Percentiles rank a stretch among this genome's conserved stretches.
These are phyloP conservation scores for Tringa solitaria DNA, from an alignment of 2,113 vertebrate genomes.

Conservation along the genomic window DNA sequence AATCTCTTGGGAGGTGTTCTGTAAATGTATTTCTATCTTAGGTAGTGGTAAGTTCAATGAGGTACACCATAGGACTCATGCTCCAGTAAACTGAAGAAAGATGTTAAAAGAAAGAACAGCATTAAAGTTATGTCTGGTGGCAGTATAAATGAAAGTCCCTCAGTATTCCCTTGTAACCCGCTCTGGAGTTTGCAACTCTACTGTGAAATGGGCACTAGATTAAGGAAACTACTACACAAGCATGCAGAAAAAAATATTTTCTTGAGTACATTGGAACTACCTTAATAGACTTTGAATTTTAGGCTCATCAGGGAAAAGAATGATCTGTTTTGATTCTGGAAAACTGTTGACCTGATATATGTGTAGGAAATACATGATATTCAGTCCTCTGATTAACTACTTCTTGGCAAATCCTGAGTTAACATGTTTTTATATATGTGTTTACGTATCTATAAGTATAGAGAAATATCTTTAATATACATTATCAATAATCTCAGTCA, in stretches of 20 bases:
- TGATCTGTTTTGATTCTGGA: background rate
- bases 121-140: background rate
- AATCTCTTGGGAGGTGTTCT: background rate
- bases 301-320: fast-evolving
- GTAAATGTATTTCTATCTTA: constrained; percentile 26
- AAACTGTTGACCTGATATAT: background rate
- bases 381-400: background rate
- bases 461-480: background rate
- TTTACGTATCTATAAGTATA: background rate
- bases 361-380: fast-evolving
- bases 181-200: background rate
- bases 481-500: background rate
- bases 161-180: background rate
- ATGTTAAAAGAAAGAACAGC: constrained; percentile 10
- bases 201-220: background rate
- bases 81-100: constrained; percentile 12
- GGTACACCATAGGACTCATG: background rate
- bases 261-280: background rate
- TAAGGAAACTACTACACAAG: background rate
- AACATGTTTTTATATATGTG: fast-evolving
- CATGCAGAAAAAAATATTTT: background rate
- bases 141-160: background rate
- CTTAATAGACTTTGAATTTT: background rate
- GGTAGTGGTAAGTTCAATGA: background rate
- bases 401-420: background rate